These are phyloP conservation scores for Tetheella fluctuosa DNA, from an alignment of 2,888 invertebrate genomes.

Conservation along the genomic window DNA sequence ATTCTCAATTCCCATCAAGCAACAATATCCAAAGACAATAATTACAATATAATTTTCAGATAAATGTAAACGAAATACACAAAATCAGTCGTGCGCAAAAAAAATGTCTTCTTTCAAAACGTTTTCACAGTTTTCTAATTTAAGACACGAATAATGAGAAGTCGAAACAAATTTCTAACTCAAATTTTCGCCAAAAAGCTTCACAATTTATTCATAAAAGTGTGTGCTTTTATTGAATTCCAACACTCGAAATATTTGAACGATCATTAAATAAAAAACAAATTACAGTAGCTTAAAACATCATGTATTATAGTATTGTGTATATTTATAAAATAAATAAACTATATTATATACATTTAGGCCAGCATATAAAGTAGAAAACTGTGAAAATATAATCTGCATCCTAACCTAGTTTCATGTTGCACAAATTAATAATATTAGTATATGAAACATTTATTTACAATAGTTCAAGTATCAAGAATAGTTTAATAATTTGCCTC, in stretches of 20 bases:
- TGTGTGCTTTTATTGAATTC: background rate
- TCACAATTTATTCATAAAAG: constrained; percentile 10
- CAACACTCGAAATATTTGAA: background rate
- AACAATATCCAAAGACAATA: background rate
- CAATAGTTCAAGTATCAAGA: constrained; percentile 80
- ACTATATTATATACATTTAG: constrained; percentile 21
- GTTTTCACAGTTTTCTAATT: constrained; percentile 45
- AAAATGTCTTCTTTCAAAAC: constrained; percentile 27
- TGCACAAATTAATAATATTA: constrained; percentile 47
- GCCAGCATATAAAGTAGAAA: constrained; percentile 26
- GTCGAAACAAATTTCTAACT: background rate
- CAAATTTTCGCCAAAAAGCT: constrained; percentile 3
- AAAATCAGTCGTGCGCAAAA: constrained; percentile 63
- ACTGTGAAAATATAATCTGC: constrained; percentile 25
- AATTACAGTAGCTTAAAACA: background rate
- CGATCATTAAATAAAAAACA: too few relatives aligned
- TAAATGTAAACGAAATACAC: constrained; percentile 46
- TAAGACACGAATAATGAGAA: constrained; percentile 18
- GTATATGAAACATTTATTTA: constrained; percentile 67
- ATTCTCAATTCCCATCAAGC: background rate
- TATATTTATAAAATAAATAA: constrained; percentile 2
- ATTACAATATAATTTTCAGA: constrained; percentile 17
- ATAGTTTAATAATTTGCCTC: constrained; percentile 59
- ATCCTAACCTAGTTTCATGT: constrained; percentile 36
- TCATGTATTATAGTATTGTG: constrained; percentile 7